Base-by-base conservation (phyloP, 2,888 invertebrate species). In the Eilema caniola region DNA sequence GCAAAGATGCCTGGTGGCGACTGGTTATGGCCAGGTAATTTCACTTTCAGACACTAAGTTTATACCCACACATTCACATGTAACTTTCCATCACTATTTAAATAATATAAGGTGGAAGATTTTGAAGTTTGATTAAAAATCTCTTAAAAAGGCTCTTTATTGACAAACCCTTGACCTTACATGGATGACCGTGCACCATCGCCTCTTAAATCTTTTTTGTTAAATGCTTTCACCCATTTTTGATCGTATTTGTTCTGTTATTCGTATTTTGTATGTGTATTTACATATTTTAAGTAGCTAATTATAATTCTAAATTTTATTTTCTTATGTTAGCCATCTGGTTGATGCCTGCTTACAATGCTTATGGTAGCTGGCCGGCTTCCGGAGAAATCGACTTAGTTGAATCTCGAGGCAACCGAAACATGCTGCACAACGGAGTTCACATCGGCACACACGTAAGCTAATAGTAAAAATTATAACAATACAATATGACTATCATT, bases 371-470 rank as follows among this genome's bases (percentile, higher is more conserved):
- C 0, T 97, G 97, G 97, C 97, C 97, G 0, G 87, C 96, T 7
- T 97, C 97, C 28, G 97, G 97, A 7, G 97, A 97, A 91, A 97
- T 97, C 73, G 97, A 97, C 85, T 88, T 97, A 56, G 91, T 96
- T 70, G 97, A 97, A 87, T 95, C 96, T 33, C 95, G 97, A 60
- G 97, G 97, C 65, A 97, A 97, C 86, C 91, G 92, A 37, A 87
- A 96, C 86, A 91, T 96, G 92, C 78, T 89, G 16, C 70, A 76
- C 1, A 92, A 95, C 67, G 95, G 94, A n/a, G 85, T 89, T 1
- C 92, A 96, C 81, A 96, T 97, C 78, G 97, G 97, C 4, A 92
- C 93, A 3, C 95, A 96, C 66, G 95, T 88, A 78, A 76, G 72
- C 59, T 28, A 28, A 65, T n/a, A 66, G 14, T 53, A 23, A 53